A percentile compares a stretch with the other conserved stretches of the same genome.
Evolutionary conservation across 2,888 invertebrate species (phyloP).

Genomic region (Rhimphoctona megacephalus): DNA sequence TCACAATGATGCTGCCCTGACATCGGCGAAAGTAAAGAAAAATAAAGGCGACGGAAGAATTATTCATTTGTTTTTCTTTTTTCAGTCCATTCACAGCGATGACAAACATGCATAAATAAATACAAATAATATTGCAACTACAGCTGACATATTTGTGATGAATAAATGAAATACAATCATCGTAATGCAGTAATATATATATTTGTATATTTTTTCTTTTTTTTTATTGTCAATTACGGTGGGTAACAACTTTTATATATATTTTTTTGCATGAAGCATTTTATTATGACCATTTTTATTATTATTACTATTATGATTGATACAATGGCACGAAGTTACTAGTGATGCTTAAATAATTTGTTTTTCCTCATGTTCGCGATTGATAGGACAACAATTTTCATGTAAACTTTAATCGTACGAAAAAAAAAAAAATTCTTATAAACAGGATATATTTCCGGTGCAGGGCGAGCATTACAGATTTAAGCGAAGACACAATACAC

Average conservation of each 20-base stretch:
- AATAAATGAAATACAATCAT: conserved; percentile 66
- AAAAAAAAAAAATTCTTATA: neutral
- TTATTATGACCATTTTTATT: conserved; percentile 15
- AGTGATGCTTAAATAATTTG: conserved; percentile 7
- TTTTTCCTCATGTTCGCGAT: neutral
- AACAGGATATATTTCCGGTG: neutral
- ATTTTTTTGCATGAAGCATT: conserved; percentile 16
- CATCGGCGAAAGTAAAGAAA: conserved; percentile 71
- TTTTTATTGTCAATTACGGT: conserved; percentile 63
- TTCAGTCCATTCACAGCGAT: conserved; percentile 33
- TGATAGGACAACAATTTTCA: neutral
- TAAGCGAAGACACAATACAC: conserved; percentile 32
- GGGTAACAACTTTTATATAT: conserved; percentile 58
- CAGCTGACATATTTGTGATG: conserved; percentile 52
- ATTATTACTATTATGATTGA: conserved; percentile 13
- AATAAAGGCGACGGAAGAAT: neutral
- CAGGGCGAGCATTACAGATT: conserved; percentile 14
- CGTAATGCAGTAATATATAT: conserved; percentile 58
- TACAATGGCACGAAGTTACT: conserved; percentile 13
- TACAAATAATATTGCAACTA: conserved; percentile 31
- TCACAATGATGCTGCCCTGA: conserved; percentile 77
- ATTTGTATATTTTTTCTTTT: conserved; percentile 27
- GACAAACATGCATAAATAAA: conserved; percentile 45
- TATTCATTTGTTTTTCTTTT: conserved; percentile 9
- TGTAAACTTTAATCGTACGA: neutral